Percentiles rank a stretch among this genome's conserved stretches.
phyloP scores from a whole-genome alignment of 2,797 vertebrate species.

The Gorsachius magnificus region DNA sequence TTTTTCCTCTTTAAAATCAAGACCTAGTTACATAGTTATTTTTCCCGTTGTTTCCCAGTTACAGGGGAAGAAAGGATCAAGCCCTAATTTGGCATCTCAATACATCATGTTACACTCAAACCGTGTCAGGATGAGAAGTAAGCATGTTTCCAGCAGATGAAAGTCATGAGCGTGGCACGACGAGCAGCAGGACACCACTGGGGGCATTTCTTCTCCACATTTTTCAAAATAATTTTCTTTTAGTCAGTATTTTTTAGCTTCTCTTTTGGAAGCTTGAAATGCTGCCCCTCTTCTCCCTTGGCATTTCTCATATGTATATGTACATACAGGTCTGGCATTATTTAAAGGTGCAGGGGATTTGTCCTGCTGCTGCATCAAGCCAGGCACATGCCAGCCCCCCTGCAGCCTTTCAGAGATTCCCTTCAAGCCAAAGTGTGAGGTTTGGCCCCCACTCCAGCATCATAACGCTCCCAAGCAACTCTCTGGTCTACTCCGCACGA shows the following conservation, averaged over 20 bases:
- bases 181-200: background rate
- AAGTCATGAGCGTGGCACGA: background rate
- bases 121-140: background rate
- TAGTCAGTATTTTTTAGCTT: background rate
- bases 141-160: background rate
- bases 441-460: background rate
- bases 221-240: background rate
- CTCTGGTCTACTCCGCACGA: background rate
- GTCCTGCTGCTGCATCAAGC: background rate
- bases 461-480: fast-evolving
- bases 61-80: background rate
- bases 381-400: background rate
- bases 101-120: background rate
- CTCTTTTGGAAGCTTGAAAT: background rate
- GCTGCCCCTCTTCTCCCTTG: background rate
- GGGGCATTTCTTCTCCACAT: background rate
- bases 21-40: background rate
- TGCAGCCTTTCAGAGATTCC: background rate
- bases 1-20: background rate
- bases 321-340: background rate
- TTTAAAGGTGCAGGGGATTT: background rate
- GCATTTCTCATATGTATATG: background rate
- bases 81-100: background rate
- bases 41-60: background rate
- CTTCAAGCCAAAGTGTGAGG: background rate